Base-by-base conservation (phyloP, 2,797 vertebrate species). In the Spea hammondii region DNA sequence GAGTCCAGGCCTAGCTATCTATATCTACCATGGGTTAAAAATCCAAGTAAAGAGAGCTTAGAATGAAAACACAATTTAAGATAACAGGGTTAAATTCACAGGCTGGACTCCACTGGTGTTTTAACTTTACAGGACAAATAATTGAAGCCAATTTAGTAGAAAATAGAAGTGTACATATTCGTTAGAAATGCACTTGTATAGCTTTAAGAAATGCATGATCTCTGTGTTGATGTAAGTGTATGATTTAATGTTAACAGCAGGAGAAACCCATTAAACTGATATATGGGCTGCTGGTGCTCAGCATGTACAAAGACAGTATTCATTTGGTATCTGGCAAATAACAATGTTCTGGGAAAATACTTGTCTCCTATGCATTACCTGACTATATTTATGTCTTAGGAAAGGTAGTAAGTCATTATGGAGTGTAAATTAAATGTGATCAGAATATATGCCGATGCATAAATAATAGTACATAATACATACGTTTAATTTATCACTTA, bases 211-310 rank as follows among this genome's bases (percentile, higher is more conserved):
- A 44, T 65, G 48, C 72, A 74, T 65, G 50, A 32, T 62, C 7
- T 74, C 49, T 74, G n/a, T 65, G 46, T 46, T 46, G 17, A 2
- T 14, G 50, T 32, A 5, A 32, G 59, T 50, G 47, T 54, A 74
- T 74, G 32, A 74, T 54, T 65, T 74, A 74, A 46, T 4, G 50
- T 66, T 76, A 67, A 64, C 13, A 67, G 45, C 64, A 76, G 51
- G 44, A 76, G 51, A 66, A 76, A 76, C 51, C 51, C 74, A 67
- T 76, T 76, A 76, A 76, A 76, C 46, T 76, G 74, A 76, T 66
- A 67, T 46, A 67, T 76, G 74, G 49, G 60, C 45, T 74, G 72
- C 50, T 54, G 62, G 17, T 45, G 62, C 62, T 65, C 62, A 74
- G 72, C 60, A 54, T 74, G 62, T 66, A 74, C 13, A 55, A 66